phyloP scores from a whole-genome alignment of 2,113 vertebrate species.

The Hippopotamus amphibius region DNA sequence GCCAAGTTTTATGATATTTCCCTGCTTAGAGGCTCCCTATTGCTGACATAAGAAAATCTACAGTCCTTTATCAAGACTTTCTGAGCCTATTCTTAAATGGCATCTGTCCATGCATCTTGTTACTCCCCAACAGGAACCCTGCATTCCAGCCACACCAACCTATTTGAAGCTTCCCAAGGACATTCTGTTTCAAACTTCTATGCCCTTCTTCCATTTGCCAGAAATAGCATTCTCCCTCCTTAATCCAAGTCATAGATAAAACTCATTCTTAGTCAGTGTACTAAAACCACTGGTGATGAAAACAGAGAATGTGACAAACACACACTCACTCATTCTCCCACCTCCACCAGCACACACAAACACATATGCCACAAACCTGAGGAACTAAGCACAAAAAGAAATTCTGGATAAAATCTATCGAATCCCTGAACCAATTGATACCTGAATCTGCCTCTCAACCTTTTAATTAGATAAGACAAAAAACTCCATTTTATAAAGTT shows the following conservation, averaged over 20 bases:
- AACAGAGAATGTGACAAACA: not conserved
- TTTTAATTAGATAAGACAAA: not conserved
- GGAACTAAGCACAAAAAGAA: not conserved
- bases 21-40: not conserved
- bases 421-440: not conserved
- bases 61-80: not conserved
- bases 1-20: not conserved
- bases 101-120: not conserved
- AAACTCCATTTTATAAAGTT: not conserved
- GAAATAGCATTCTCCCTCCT: not conserved
- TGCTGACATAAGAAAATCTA: not conserved
- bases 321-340: not conserved
- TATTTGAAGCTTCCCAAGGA: not conserved
- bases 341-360: not conserved
- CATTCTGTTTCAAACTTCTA: not conserved
- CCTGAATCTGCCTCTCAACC: not conserved
- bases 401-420: not conserved
- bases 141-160: not conserved
- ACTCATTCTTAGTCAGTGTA: not conserved
- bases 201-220: not conserved
- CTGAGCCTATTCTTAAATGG: not conserved
- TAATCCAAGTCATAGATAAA: not conserved
- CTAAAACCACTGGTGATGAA: not conserved
- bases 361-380: not conserved
- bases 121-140: not conserved